A percentile compares a stretch with the other conserved stretches of the same genome.
phyloP scores from a whole-genome alignment of 2,797 vertebrate species.

The Prionace glauca region DNA sequence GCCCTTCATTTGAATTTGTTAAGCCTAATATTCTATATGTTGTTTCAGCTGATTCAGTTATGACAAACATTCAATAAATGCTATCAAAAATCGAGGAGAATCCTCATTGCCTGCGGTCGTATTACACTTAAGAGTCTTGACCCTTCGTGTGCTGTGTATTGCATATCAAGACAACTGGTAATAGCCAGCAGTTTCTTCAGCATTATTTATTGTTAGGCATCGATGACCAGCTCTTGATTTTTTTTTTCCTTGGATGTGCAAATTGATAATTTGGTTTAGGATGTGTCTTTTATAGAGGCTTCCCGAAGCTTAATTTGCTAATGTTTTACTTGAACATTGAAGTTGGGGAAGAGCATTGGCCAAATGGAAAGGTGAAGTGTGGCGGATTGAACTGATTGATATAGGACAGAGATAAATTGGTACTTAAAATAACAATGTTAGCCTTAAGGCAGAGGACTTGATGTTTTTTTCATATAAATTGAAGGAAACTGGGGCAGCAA shows the following conservation, averaged over 20 bases:
- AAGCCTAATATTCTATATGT: not conserved
- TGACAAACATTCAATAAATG: not conserved
- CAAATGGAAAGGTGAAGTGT: not conserved
- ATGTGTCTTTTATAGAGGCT: not conserved
- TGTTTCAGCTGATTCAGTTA: not conserved
- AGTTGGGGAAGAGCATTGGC: not conserved
- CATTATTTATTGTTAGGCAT: not conserved
- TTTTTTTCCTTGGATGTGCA: not conserved
- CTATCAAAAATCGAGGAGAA: not conserved
- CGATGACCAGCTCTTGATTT: not conserved
- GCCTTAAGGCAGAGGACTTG: not conserved
- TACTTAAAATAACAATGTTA: not conserved
- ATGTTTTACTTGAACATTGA: not conserved
- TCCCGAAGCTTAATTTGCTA: not conserved
- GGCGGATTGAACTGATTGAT: not conserved
- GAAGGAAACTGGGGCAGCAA: not conserved
- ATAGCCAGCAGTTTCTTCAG: not conserved
- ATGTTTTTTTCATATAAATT: not conserved
- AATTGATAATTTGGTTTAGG: not conserved
- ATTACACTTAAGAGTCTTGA: not conserved
- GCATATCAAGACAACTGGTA: not conserved
- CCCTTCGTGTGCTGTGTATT: not conserved
- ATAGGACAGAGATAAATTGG: not conserved
- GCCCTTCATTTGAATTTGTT: not conserved
- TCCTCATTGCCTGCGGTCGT: not conserved